Base-by-base conservation (phyloP, 2,888 invertebrate species). In the Acrocyrtus sp. region DNA sequence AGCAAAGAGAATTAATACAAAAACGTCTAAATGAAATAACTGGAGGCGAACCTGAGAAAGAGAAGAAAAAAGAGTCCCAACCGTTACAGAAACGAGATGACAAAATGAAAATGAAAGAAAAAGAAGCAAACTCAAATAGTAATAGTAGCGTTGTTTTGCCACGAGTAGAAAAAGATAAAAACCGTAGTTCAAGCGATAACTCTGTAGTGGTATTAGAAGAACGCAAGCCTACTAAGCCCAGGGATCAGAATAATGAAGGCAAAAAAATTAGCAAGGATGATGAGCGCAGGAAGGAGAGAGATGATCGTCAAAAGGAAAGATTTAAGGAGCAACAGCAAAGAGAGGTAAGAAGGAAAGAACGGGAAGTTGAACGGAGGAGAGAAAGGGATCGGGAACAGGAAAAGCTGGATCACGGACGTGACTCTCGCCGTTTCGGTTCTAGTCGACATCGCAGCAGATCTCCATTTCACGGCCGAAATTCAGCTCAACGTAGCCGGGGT, bases 1-100 rank as follows among this genome's bases (percentile, higher is more conserved):
- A 90, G 82, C 94, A 95, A 83, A 95, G 95, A 85, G 94, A 93
- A 82, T 81, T 76, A 63, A 39, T 78, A 24, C 78, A 78, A 39
- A 73, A 77, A 3, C 67, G 72, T 1, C 72, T 81, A 1, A 66
- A 77, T 43, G 73, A 74, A 57, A 48, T 56, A 27, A 24, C 62
- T 5, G 39, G 34, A 12, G 41, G 57, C 12, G 68, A 62, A 1
- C 51, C 57, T 22, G n/a, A 34, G 10, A 57, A 57, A 10, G 61
- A 47, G 22, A 51, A 58, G 24, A 39, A 60, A 45, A 21, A 56
- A 6, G 34, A 60, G n/a, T 22, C 53, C 15, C n/a, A n/a, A n/a
- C n/a, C n/a, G n/a, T n/a, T n/a, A n/a, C n/a, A n/a, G n/a, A n/a
- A n/a, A n/a, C n/a, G n/a, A n/a, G 63, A 50, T 6, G 45, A 48